Base-by-base conservation (phyloP, 2,888 invertebrate species). In the Clistopyga incitator region DNA sequence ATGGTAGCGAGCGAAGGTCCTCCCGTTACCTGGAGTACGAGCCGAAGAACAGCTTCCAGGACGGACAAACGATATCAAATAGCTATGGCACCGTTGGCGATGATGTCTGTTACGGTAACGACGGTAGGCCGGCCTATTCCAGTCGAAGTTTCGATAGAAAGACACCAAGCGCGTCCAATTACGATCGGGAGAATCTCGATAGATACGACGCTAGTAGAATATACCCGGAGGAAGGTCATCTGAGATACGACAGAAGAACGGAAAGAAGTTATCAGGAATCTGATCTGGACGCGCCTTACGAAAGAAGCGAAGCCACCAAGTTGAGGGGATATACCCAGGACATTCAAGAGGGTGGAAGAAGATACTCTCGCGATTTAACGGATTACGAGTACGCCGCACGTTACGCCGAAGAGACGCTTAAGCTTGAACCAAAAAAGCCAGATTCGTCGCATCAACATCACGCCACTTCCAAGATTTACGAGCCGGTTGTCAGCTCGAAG, bases 1-100 rank as follows among this genome's bases (percentile, higher is more conserved):
- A 93, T 93, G 93, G 93, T 90, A 92, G 86, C 86, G 93, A 93
- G 88, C 92, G 92, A 61, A 91, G 93, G 89, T 93, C 93, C 86
- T 93, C 93, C 89, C 92, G 92, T 87, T 93, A 93, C 89, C 89
- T 92, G 89, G 91, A 91, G 88, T 91, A 91, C 87, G 93, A 92
- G 70, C 78, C 84, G 34, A 78, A 88, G 72, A 76, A 47, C 64
- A 85, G 70, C 80, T 90, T 88, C 75, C 89, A 89, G 84, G 89
- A 88, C 86, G 29, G 86, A 87, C 76, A 88, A 85, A 81, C 78
- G 82, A 18, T 76, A 34, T 78, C 84, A 54, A 78, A 64, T 68
- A 78, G 81, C 74, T 82, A 82, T 67, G 77, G 38, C 38, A 38
- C 79, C 34, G 76, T 64, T 56, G 77, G 80, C n/a, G 84, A 67